Base-by-base conservation (phyloP, 92 coral and sea anemone genomes). In the Galaxea fascicularis region DNA sequence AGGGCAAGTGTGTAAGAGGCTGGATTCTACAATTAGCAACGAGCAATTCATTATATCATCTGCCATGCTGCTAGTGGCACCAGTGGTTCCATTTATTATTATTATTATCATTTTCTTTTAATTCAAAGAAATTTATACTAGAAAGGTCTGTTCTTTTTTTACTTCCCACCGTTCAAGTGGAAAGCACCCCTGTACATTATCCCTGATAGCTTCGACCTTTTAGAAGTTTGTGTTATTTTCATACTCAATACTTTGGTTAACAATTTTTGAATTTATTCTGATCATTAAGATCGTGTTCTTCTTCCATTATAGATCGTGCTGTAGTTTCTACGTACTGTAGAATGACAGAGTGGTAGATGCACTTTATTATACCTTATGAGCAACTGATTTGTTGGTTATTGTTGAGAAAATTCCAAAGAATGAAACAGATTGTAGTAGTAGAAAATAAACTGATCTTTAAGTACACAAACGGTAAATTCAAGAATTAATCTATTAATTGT, bases 11-110 rank as follows among this genome's bases (percentile, higher is more conserved):
- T 70, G 75, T 70, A 0, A 45, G 51, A 70, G 56, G 20, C 75
- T 70, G 75, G 27, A 70, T 70, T 70, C 75, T 70, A 70, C 24
- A 70, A 41, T 70, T 70, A 70, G 54, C 75, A 70, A 45, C 51
- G 16, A 70, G 75, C 17, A 70, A 70, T n/a, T n/a, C n/a, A n/a
- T n/a, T n/a, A n/a, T n/a, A n/a, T n/a, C n/a, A n/a, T 70, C 35
- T 20, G 75, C 51, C 75, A 70, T 70, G 51, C 51, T 70, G 75
- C 75, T 70, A 29, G 75, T 70, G 56, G 53, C 75, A 45, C 51
- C 75, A 70, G 54, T 70, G 51, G 24, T 25, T 70, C 75, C 70
- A 27, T 64, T 64, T 64, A 64, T 64, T 64, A 64, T 24, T 65
- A 65, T 65, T 29, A 65, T 65, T 26, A 54, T 54, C 20, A 54